A percentile compares a stretch with the other conserved stretches of the same genome.
Conservation (phyloP, 1,140 invertebrate species). For the Carcinoscorpius rotundicauda region DNA sequence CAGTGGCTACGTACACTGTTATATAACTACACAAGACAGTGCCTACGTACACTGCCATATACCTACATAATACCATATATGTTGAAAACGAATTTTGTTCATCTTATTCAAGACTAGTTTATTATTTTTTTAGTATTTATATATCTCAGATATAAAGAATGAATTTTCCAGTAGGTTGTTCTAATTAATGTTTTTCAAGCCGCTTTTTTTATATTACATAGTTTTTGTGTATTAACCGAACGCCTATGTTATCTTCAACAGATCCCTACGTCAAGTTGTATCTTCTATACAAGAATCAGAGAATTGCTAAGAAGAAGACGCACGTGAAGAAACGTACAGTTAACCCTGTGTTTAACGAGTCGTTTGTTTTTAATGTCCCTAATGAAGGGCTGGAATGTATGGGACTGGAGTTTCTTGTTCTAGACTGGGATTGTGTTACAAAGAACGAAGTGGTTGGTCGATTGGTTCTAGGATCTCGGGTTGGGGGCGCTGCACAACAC, state of each 20-base stretch:
- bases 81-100: no score
- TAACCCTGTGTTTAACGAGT: slow-evolving; percentile 97
- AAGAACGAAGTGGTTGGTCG: slow-evolving; percentile 96
- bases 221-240: slow-evolving; percentile 16
- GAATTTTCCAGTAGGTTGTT: neutral
- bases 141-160: no score
- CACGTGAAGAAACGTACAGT: slow-evolving; percentile 94
- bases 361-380: slow-evolving; percentile 52
- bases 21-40: no score
- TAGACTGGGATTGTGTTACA: slow-evolving; percentile 93
- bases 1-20: no score
- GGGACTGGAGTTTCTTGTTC: slow-evolving; percentile 76
- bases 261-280: slow-evolving; percentile 89
- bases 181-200: neutral
- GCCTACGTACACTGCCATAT: no score
- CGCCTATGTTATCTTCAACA: slow-evolving; percentile 20
- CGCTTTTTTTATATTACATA: neutral
- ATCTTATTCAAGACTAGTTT: no score
- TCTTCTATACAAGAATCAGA: slow-evolving; percentile 83
- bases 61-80: no score
- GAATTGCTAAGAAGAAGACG: slow-evolving; percentile 97
- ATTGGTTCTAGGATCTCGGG: slow-evolving; percentile 68
- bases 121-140: no score
- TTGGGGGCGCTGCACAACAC: slow-evolving; percentile 60
- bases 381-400: slow-evolving; percentile 73